Base-by-base conservation (phyloP, 2,113 vertebrate species). In the Zapornia atra region DNA sequence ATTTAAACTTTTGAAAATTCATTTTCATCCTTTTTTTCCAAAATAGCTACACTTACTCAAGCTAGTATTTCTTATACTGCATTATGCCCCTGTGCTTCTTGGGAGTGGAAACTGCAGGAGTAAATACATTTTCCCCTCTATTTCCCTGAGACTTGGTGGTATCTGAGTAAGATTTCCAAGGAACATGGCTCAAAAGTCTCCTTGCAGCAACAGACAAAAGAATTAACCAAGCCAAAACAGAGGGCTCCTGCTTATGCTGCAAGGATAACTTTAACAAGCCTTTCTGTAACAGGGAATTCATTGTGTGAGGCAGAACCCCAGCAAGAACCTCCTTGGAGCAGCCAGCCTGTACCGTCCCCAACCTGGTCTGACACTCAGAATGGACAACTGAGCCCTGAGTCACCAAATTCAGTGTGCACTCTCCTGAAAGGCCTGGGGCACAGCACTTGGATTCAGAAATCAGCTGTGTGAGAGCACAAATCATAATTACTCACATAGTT, bases 401-500 rank as follows among this genome's bases (percentile, higher is more conserved):
- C 60, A 71, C 1, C 25, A 51, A 44, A 94, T 48, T 40, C 56
- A 56, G 34, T 48, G 3, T 29, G 42, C 46, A 36, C 44, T 78
- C 53, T 65, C 40, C 40, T 9, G 2, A 3, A 36, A 88, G 33
- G 24, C 17, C 38, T 64, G 25, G 4, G 26, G 54, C 0, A 0
- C 38, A 59, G 51, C 5, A 3, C 15, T 38, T 7, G 31, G 38
- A 69, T 50, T 75, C 38, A 68, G 51, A 92, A 84, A 10, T 25
- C 48, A 42, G 31, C 6, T 54, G 22, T 5, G 19, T 1, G 5
- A 71, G 33, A 72, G 8, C 46, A 14, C 4, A 34, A 87, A 63
- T 66, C 5, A 5, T 15, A n/a, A 54, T 34, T 72, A 98, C 99
- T 99, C 94, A 99, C 99, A 94, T 99, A 99, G 97, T 99, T 99